Percentiles rank a stretch among this genome's conserved stretches.
Conservation (phyloP, 2,888 invertebrate genomes). For the Hypomecis atomaria region DNA sequence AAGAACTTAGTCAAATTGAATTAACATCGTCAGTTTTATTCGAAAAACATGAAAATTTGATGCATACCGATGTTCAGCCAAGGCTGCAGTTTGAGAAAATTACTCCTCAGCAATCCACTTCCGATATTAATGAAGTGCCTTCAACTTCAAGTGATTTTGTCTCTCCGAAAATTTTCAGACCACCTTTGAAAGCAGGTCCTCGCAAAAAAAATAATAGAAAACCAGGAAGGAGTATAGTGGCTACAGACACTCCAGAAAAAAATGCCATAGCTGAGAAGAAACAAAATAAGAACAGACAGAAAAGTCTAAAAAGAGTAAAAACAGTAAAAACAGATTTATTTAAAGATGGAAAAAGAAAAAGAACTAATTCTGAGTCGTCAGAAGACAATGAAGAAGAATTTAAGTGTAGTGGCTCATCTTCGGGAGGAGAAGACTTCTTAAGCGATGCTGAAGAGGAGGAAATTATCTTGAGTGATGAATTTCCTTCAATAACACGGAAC, state of each 20-base stretch:
- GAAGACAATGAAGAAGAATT: constrained; percentile 1
- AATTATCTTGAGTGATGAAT: constrained; percentile 3
- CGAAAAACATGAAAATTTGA: too few relatives aligned
- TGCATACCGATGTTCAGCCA: too few relatives aligned
- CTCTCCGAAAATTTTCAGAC: constrained; percentile 15
- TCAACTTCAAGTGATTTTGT: constrained; percentile 13
- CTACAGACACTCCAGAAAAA: constrained; percentile 18
- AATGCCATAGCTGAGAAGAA: not conserved
- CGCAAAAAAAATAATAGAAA: constrained; percentile 8
- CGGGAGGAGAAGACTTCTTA: too few relatives aligned
- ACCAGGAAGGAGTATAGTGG: constrained; percentile 14
- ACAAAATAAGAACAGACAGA: not conserved
- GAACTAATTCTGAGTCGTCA: not conserved
- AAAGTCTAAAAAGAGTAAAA: not conserved
- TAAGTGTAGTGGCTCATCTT: too few relatives aligned
- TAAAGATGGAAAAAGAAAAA: constrained; percentile 5
- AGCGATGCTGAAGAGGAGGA: not conserved
- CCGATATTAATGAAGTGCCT: not conserved
- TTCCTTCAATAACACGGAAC: not conserved
- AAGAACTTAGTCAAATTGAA: constrained; percentile 1
- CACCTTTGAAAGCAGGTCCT: constrained; percentile 19
- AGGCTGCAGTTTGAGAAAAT: too few relatives aligned
- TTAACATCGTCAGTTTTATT: too few relatives aligned
- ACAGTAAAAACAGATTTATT: not conserved
- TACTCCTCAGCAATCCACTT: not conserved